These are phyloP conservation scores for Pentamera pediparva DNA, from an alignment of 53 echinoderm and acorn worm genomes.

Conservation along the genomic window DNA sequence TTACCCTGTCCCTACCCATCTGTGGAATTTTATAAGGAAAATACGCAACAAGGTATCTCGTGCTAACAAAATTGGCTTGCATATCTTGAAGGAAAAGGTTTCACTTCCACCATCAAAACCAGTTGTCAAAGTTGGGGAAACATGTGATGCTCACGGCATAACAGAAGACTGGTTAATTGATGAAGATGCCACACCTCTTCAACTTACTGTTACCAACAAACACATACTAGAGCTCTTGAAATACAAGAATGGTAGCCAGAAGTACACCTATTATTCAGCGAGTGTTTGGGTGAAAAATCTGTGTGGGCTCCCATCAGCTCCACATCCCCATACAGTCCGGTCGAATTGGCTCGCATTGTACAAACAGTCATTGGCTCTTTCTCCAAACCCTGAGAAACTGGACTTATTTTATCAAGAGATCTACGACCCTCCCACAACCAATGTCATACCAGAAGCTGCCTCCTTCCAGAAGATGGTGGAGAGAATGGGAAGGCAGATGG, in stretches of 20 bases:
- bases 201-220: not conserved
- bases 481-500: not conserved
- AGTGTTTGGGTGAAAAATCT: constrained; percentile 11
- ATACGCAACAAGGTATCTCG: not conserved
- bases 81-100: not conserved
- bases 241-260: not conserved
- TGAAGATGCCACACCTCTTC: not conserved
- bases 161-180: not conserved
- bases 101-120: not conserved
- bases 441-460: not conserved
- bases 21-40: not conserved
- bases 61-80: not conserved
- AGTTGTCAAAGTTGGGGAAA: not conserved
- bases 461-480: not conserved
- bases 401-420: not conserved
- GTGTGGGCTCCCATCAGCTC: not conserved
- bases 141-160: not conserved
- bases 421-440: not conserved
- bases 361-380: not conserved
- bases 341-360: constrained; percentile 8
- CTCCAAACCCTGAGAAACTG: not conserved
- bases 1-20: not conserved
- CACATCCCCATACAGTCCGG: constrained; percentile 25
- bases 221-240: not conserved
- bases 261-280: constrained; percentile 3